Evolutionary conservation across 2,797 vertebrate genomes (phyloP), one percentile per base, ranked within the genome.

Genomic region (Denticeps clupeoides): DNA sequence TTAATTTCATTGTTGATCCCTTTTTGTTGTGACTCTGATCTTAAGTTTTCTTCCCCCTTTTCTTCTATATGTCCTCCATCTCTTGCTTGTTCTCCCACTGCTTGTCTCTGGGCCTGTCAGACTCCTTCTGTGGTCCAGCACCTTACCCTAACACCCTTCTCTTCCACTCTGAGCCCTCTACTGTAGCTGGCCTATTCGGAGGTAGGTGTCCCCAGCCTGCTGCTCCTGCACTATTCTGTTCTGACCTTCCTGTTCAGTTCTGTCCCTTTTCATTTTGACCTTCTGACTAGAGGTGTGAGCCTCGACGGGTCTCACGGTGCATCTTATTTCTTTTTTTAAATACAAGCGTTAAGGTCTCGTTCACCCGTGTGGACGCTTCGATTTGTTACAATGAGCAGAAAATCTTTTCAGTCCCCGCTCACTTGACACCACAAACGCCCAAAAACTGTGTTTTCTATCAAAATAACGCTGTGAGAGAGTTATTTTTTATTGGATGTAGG

Each of bases 161-260:
- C 77, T 86, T 84, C 79, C 72, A 79, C 58, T 76, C 77, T 71
- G 87, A 90, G 62, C 69, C 85, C 80, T 78, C 84, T 79, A 52
- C 82, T 65, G 73, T 89, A 87, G 82, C 86, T 81, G 84, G 81
- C 82, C 85, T 92, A 75, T 89, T 90, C 76, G 82, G 79, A 89
- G 83, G 83, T 91, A 86, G 72, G 85, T 88, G 64, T 1, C 37
- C 4, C 12, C 26, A 10, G 8, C 41, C 26, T 41, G 16, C 10
- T 16, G 23, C 12, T 9, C 35, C 3, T 2, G 3, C 8, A 25
- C 0, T 0, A 19, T 42, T 11, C 47, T 2, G 1, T 25, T 23
- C 27, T 37, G 23, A 7, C 18, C 6, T 25, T 5, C 12, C 7
- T 15, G 15, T 15, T 19, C 12, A 33, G 9, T 10, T 5, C 4